These are phyloP conservation scores for Onchidella celtica DNA, from an alignment of 2,888 invertebrate species.

Conservation along the genomic window DNA sequence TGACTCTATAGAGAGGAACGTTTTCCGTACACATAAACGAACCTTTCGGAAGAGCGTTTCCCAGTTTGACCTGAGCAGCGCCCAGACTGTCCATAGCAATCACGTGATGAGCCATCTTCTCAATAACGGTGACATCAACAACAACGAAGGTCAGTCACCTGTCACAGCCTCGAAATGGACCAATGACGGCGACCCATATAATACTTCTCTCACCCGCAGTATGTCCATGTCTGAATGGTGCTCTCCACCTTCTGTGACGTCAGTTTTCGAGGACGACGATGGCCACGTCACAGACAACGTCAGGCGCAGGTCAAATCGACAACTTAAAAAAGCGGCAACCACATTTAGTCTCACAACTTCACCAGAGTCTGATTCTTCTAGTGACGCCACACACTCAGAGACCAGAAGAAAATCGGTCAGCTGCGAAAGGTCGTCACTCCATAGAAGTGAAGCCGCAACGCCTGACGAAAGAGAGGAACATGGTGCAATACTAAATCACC, in stretches of 20 bases:
- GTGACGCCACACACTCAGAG: neutral
- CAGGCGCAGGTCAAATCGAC: neutral
- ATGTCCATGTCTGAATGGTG: neutral
- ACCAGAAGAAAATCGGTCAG: neutral
- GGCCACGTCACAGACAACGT: neutral
- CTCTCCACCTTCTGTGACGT: neutral
- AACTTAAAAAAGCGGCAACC: neutral
- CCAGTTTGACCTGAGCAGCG: slow-evolving; percentile 16
- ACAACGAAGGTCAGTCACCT: neutral
- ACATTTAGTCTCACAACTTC: neutral
- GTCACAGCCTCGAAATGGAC: neutral
- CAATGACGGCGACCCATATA: neutral
- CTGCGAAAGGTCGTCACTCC: neutral
- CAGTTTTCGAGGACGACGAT: neutral
- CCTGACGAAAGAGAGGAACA: no score
- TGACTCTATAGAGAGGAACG: slow-evolving; percentile 18
- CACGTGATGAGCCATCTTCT: neutral
- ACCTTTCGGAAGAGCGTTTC: slow-evolving; percentile 11
- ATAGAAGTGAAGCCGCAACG: no score
- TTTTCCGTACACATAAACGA: slow-evolving; percentile 10
- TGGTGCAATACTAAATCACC: neutral
- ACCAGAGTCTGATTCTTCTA: neutral
- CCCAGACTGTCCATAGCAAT: neutral
- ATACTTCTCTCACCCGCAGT: neutral
- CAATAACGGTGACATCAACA: neutral